Base-by-base conservation (phyloP, 2,113 vertebrate species). In the Podarcis muralis region DNA sequence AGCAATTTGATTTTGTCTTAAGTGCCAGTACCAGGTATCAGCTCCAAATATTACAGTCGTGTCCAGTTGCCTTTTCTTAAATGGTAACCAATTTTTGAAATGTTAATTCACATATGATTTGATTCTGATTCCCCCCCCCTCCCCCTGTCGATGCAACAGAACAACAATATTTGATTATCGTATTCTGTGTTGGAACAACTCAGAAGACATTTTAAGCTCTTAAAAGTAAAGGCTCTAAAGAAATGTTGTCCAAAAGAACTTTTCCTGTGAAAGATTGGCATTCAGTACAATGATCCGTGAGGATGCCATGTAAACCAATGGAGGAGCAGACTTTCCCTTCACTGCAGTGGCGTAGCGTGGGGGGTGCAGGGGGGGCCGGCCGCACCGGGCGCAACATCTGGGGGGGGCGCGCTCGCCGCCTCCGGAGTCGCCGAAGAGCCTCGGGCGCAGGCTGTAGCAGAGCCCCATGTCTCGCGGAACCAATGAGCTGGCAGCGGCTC, bases 51-150 rank as follows among this genome's bases (percentile, higher is more conserved):
- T 57, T 80, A 35, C 3, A 15, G 43, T 25, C 35, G 23, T 48
- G 11, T 30, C 48, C 7, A 37, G 40, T 32, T 76, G 87, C 32
- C 80, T 76, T 75, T 75, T 88, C 37, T 72, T 59, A 79, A 66
- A 76, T 53, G 27, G 37, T n/a, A 76, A 83, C 23, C 35, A 76
- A 66, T 83, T 83, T 72, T 88, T 83, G 80, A 83, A 83, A 88
- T 66, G 57, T 83, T 76, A 88, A 75, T 25, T 43, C 7, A 16
- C 32, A 22, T 18, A 23, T 68, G 30, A 79, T 69, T 68, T 69
- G 75, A 53, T 65, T 75, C 76, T 75, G 59, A 48, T 76, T 78
- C 5, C 6, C 35, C 65, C 35, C 65, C 27, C 22, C 1, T 2
- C 11, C 37, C 62, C 22, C 16, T 8, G 25, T 30, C 32, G 27